Evolutionary conservation across 2,888 invertebrate species (phyloP), one percentile per base, ranked within the genome.

Genomic region (Drosophila robusta): DNA sequence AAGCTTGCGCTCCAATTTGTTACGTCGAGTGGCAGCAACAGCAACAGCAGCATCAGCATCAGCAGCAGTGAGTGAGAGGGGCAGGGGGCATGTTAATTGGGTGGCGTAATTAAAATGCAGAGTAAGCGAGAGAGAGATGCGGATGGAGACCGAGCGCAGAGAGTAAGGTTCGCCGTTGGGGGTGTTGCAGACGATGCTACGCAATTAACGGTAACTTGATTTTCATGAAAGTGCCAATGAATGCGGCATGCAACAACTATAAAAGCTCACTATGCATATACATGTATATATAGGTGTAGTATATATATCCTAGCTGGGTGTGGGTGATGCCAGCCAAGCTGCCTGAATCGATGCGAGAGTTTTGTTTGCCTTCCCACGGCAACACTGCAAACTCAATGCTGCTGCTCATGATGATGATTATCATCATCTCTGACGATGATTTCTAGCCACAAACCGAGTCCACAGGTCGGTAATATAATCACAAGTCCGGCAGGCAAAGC

Each of bases 161-260:
- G 34, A n/a, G 54, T 8, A 32, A 54, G 51, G 49, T 57, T 39
- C 42, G 49, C 45, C 36, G 16, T 24, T 36, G 61, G 56, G 41
- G 39, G 38, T 69, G 65, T 54, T 57, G 56, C 61, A 50, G 45
- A 52, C 36, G 57, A 46, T 56, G 62, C 38, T 50, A 63, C 58
- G 85, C 81, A 81, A 82, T 82, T 75, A 82, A 75, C 77, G 58
- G 46, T 86, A 86, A 86, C 83, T 83, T 74, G 63, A 83, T 83
- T 82, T 83, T 70, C 83, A 86, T 66, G 55, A 73, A 73, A 72
- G 75, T 75, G 72, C 70, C 71, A 78, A 80, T 80, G 68, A 74
- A 42, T 67, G 67, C 34, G 54, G 44, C 75, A 75, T 64, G 76
- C 63, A 75, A 71, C 60, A 66, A 32, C 58, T 44, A 52, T 58